Evolutionary conservation across 2,888 invertebrate species (phyloP).

Genomic region (Heliconius cydno): DNA sequence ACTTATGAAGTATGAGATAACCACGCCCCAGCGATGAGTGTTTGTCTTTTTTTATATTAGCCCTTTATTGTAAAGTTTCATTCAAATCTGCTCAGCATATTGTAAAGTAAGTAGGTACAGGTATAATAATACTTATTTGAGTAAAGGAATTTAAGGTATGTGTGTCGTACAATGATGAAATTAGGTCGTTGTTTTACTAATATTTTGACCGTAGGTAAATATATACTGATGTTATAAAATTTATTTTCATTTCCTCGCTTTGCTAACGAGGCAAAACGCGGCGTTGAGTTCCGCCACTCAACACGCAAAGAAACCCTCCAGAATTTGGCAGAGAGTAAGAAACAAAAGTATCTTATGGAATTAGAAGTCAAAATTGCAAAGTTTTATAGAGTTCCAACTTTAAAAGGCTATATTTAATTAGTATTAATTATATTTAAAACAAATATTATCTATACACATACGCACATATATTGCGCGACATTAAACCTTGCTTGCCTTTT

Average conservation of each 20-base stretch:
- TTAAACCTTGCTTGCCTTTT: not conserved
- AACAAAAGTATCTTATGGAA: too few relatives aligned
- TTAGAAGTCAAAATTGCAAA: not conserved
- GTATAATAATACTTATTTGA: not conserved
- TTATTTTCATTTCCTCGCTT: not conserved
- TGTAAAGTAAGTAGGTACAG: not conserved
- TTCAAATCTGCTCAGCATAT: slow-evolving; percentile 12
- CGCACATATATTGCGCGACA: not conserved
- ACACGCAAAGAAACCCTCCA: too few relatives aligned
- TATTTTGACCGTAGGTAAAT: not conserved
- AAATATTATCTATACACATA: not conserved
- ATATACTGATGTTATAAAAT: not conserved
- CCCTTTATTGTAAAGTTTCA: slow-evolving; percentile 10
- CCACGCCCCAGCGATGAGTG: slow-evolving; percentile 33
- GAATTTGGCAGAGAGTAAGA: too few relatives aligned
- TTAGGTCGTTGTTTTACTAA: not conserved
- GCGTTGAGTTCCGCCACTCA: too few relatives aligned
- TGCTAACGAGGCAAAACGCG: too few relatives aligned
- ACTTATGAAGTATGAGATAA: slow-evolving; percentile 27
- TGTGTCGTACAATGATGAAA: not conserved
- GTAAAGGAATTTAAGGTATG: not conserved
- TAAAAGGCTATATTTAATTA: not conserved
- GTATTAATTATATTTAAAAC: not conserved
- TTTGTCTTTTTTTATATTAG: slow-evolving; percentile 1
- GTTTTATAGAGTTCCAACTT: not conserved